Conservation (phyloP, 2,797 vertebrate species). For the Loriculus beryllinus region DNA sequence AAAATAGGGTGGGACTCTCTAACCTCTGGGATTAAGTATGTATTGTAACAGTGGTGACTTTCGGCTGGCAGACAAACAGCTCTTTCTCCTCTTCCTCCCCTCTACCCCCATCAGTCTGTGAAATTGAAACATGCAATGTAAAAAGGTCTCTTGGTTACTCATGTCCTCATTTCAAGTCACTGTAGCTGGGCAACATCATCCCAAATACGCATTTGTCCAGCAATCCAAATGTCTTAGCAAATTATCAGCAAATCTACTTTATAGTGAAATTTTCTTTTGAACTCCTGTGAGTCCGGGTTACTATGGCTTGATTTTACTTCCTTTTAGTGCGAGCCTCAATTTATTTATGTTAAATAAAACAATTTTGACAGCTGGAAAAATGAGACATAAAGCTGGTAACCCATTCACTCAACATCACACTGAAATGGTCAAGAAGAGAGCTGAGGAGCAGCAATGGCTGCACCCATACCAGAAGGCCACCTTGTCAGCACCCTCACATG, state of each 20-base stretch:
- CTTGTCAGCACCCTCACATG: not conserved
- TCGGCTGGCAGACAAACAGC: not conserved
- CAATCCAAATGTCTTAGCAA: not conserved
- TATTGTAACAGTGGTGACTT: not conserved
- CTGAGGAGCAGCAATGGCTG: fast-evolving
- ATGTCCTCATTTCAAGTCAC: not conserved
- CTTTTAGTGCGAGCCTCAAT: not conserved
- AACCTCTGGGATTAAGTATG: not conserved
- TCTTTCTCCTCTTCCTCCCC: not conserved
- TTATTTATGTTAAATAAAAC: not conserved
- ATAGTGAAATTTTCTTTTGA: not conserved
- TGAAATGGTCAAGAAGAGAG: not conserved
- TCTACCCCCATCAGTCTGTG: not conserved
- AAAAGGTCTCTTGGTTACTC: not conserved
- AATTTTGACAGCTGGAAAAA: not conserved
- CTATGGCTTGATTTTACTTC: not conserved
- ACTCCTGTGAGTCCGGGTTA: not conserved
- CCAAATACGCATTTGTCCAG: not conserved
- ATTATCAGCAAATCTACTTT: not conserved
- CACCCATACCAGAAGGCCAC: not conserved
- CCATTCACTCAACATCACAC: not conserved
- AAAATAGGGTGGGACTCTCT: not conserved
- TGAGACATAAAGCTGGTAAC: not conserved
- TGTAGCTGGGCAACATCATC: not conserved
- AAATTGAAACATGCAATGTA: not conserved